Conservation (phyloP, 2,888 invertebrate genomes). For the Tenthredo mesomela region DNA sequence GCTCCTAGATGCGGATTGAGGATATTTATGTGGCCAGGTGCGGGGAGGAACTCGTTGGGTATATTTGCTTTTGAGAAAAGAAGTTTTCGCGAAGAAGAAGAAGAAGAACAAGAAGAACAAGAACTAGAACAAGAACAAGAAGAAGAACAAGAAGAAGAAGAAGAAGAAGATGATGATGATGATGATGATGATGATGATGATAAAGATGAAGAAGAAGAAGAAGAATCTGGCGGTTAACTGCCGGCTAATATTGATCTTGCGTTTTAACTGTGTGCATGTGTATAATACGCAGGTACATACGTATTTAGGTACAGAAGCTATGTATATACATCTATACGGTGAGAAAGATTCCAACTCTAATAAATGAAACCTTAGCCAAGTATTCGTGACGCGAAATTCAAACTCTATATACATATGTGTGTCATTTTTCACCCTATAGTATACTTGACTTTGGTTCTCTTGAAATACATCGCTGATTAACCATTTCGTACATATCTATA, state of each 20-base stretch:
- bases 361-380: not conserved
- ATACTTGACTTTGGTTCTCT: not conserved
- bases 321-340: not conserved
- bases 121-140: no score
- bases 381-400: not conserved
- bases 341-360: not conserved
- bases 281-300: not conserved
- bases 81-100: not conserved
- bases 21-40: not conserved
- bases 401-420: slow-evolving; percentile 18
- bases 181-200: no score
- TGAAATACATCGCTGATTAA: not conserved
- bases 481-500: no score
- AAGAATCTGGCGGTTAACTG: not conserved
- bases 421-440: not conserved
- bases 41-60: not conserved
- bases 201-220: not conserved
- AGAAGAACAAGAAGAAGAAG: not conserved
- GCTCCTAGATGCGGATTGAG: no score
- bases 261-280: not conserved
- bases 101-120: no score
- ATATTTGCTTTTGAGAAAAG: not conserved
- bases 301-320: not conserved
- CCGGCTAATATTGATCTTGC: slow-evolving; percentile 29
- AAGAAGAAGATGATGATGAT: no score